These are phyloP conservation scores for Eilema sororculum DNA, from an alignment of 2,888 invertebrate genomes.

Conservation along the genomic window DNA sequence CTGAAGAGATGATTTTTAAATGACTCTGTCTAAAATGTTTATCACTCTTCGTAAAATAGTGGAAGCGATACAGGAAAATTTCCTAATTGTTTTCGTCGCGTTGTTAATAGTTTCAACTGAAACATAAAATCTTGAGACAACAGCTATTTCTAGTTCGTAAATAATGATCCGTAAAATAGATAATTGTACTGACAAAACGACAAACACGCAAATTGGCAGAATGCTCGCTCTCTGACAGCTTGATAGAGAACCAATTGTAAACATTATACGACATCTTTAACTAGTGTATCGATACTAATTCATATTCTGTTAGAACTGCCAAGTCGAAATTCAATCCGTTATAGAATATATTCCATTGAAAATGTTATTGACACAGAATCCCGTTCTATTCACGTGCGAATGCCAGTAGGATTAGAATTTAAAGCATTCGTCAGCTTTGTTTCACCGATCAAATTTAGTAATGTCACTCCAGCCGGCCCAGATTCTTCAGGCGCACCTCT, in stretches of 20 bases:
- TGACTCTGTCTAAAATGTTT: background rate
- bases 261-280: constrained; percentile 38
- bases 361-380: constrained; percentile 48
- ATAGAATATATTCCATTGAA: constrained; percentile 32
- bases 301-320: constrained; percentile 24
- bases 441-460: constrained; percentile 84
- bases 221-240: constrained; percentile 36
- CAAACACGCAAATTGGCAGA: constrained; percentile 51
- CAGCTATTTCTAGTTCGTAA: constrained; percentile 43
- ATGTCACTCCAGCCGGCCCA: constrained; percentile 86
- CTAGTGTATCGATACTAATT: constrained; percentile 28
- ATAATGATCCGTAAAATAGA: constrained; percentile 40
- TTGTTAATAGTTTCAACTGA: constrained; percentile 12
- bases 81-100: background rate
- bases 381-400: constrained; percentile 31
- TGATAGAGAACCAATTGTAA: constrained; percentile 48
- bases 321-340: constrained; percentile 28
- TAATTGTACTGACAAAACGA: constrained; percentile 44
- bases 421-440: constrained; percentile 78
- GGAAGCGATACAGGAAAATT: background rate
- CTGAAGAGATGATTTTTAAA: background rate
- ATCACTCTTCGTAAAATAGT: background rate
- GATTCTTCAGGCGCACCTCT: constrained; percentile 80
- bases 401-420: constrained; percentile 63
- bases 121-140: constrained; percentile 25